Evolutionary conservation across 2,113 vertebrate genomes (phyloP).

Genomic region (Grammomys dolichurus): DNA sequence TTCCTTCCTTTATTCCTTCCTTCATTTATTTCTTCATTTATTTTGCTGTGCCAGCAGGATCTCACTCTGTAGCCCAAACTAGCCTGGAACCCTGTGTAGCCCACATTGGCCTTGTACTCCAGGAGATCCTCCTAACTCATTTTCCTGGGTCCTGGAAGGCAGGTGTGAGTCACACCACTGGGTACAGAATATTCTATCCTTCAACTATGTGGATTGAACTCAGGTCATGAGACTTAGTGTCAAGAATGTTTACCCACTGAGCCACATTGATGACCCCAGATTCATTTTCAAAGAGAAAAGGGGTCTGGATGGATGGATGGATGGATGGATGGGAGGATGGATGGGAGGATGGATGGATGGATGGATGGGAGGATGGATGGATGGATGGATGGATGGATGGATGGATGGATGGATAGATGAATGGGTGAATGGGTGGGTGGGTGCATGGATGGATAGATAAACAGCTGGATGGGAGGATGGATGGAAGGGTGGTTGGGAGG

Average conservation of each 20-base stretch:
- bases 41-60: neutral
- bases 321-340: too few species aligned
- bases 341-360: too few species aligned
- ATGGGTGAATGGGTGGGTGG: too few species aligned
- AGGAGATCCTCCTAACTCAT: neutral
- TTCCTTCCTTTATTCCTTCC: fast-evolving
- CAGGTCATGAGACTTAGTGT: neutral
- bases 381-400: too few species aligned
- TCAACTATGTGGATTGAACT: neutral
- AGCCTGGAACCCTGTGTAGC: neutral
- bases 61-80: neutral
- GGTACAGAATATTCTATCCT: neutral
- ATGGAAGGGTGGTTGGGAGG: too few species aligned
- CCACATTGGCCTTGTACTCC: neutral
- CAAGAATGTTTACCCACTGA: neutral
- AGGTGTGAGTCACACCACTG: too few species aligned
- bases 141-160: neutral
- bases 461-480: too few species aligned
- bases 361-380: neutral
- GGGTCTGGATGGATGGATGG: neutral
- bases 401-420: neutral
- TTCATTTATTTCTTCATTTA: neutral
- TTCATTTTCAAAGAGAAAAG: neutral
- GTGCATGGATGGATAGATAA: too few species aligned
- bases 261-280: neutral